Conservation (phyloP, 2,888 invertebrate genomes). For the Nasonovia ribisnigri region DNA sequence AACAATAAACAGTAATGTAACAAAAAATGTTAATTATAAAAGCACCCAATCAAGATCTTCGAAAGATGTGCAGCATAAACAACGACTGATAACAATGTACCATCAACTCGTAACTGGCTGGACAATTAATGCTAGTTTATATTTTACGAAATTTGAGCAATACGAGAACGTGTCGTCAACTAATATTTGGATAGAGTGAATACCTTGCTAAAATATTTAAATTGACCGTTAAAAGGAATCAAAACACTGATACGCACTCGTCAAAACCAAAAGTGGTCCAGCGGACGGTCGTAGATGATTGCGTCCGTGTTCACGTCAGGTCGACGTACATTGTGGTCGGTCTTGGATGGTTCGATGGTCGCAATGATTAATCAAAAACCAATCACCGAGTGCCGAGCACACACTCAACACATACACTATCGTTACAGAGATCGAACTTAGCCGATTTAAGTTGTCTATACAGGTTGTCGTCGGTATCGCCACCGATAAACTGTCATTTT, state of each 20-base stretch:
- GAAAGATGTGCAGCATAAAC: neutral
- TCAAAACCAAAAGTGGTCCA: neutral
- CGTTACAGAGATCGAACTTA: neutral
- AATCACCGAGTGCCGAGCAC: neutral
- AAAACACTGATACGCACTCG: constrained; percentile 20
- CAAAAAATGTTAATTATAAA: neutral
- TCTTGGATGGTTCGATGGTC: neutral
- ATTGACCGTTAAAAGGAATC: neutral
- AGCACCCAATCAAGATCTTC: neutral
- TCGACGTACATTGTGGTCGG: constrained; percentile 24
- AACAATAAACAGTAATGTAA: neutral
- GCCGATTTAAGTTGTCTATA: neutral
- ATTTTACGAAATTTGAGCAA: neutral
- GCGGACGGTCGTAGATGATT: neutral
- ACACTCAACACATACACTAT: neutral
- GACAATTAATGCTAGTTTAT: neutral
- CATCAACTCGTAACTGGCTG: neutral
- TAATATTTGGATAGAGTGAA: neutral
- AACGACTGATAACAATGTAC: constrained; percentile 9
- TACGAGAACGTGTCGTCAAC: neutral
- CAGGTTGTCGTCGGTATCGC: constrained; percentile 13
- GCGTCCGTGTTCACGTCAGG: constrained; percentile 27
- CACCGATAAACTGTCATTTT: constrained; percentile 35
- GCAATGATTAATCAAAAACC: neutral
- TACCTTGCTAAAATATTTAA: neutral